Percentiles rank a stretch among this genome's conserved stretches.
Evolutionary conservation across 2,113 vertebrate species (phyloP).

Genomic region (Mirza zaza): DNA sequence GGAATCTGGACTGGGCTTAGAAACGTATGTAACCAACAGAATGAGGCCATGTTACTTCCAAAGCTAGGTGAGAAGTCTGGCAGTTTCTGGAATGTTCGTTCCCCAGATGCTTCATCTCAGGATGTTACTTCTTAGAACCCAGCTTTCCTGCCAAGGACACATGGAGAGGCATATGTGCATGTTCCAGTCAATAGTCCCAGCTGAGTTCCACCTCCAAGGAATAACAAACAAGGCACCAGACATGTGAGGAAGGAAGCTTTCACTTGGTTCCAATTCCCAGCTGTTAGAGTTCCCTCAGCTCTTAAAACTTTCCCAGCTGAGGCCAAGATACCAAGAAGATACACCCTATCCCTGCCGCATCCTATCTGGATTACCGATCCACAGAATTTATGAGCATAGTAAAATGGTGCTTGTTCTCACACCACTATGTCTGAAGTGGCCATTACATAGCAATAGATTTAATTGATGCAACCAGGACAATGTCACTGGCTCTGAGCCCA

Average conservation of each 20-base stretch:
- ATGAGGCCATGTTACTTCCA: background rate
- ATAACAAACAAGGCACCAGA: background rate
- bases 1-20: background rate
- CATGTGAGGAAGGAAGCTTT: background rate
- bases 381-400: background rate
- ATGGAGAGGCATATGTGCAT: background rate
- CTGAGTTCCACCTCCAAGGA: background rate
- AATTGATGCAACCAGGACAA: background rate
- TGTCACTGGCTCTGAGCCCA: background rate
- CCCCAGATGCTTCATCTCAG: background rate
- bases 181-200: accelerated
- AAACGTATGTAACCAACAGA: background rate
- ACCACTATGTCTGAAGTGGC: background rate
- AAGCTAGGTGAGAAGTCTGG: background rate
- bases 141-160: background rate
- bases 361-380: background rate
- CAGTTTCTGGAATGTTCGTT: background rate
- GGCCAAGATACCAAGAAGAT: background rate
- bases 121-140: background rate
- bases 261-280: background rate
- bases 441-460: background rate
- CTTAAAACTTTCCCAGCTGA: background rate
- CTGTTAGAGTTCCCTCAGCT: background rate
- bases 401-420: background rate
- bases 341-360: background rate